phyloP scores from a whole-genome alignment of 1,140 invertebrate species.

The Pogonomyrmex californicus region DNA sequence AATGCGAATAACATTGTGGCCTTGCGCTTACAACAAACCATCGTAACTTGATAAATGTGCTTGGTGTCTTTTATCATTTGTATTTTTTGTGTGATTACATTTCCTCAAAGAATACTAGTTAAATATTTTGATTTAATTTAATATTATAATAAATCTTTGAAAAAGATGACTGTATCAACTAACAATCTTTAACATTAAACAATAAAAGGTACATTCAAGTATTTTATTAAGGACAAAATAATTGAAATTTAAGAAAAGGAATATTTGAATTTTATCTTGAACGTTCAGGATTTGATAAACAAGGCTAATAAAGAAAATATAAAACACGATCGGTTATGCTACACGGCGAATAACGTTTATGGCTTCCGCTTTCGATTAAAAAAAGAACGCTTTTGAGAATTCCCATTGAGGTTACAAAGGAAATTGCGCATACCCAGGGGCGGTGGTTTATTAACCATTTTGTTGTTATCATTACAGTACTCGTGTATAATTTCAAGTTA shows the following conservation, averaged over 20 bases:
- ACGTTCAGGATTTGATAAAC: not conserved
- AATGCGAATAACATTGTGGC: conserved; percentile 51
- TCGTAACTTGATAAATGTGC: conserved; percentile 32
- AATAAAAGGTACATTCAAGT: not conserved
- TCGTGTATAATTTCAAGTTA: conserved; percentile 71
- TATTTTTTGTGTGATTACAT: not conserved
- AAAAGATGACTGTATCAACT: not conserved
- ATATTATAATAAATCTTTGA: not conserved
- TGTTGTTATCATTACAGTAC: conserved; percentile 71
- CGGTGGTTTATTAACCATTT: conserved; percentile 59
- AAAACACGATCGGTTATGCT: not conserved
- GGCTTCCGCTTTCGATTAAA: conserved; percentile 5
- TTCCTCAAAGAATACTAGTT: not conserved
- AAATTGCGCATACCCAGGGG: not conserved
- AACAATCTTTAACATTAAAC: not conserved
- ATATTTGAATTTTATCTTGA: not conserved
- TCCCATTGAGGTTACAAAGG: conserved; percentile 24
- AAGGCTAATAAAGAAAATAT: not conserved
- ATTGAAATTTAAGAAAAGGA: not conserved
- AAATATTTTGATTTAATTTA: not conserved
- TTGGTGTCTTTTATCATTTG: not conserved
- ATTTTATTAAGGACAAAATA: not conserved
- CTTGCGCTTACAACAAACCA: conserved; percentile 22
- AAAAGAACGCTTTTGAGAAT: not conserved
- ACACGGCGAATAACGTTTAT: not conserved